Conservation (phyloP, 2,888 invertebrate species). For the Ophonus ardosiacus region DNA sequence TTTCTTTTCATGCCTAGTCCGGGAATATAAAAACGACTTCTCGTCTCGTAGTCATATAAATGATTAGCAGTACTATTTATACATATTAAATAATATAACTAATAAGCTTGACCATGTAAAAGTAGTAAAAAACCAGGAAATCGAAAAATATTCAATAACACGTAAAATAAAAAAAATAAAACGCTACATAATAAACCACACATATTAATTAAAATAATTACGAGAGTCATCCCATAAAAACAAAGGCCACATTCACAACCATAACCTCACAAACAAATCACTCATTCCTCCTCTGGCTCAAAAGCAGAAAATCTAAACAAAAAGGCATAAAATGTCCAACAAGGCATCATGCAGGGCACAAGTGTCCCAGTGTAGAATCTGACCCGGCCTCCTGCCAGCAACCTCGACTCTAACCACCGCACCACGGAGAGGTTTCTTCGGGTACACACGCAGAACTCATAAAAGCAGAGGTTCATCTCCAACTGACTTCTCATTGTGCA, state of each 20-base stretch:
- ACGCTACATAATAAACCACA: conserved; percentile 19
- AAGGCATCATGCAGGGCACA: conserved; percentile 43
- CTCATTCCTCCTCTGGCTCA: not conserved
- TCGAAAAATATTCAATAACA: conserved; percentile 28
- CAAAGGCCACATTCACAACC: not conserved
- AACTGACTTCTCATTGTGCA: conserved; percentile 72
- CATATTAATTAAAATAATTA: conserved; percentile 41
- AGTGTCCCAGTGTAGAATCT: conserved; percentile 64
- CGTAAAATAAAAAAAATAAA: conserved; percentile 31
- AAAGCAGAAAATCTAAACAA: conserved; percentile 32
- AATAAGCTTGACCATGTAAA: not conserved
- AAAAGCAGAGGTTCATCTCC: conserved; percentile 55
- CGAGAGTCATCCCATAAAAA: not conserved
- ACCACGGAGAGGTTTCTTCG: conserved; percentile 68
- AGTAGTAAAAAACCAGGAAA: conserved; percentile 19
- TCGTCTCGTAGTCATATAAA: no score
- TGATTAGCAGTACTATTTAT: no score
- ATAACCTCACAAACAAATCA: not conserved
- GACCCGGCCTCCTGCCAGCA: conserved; percentile 70
- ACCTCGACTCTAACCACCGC: conserved; percentile 59
- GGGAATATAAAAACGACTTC: no score
- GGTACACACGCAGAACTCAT: conserved; percentile 67
- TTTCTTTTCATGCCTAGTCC: no score
- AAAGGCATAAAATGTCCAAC: conserved; percentile 57
- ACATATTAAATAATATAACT: not conserved